A percentile compares a stretch with the other conserved stretches of the same genome.
phyloP scores from a whole-genome alignment of 2,888 invertebrate species.

The Epinotia brunnichana region DNA sequence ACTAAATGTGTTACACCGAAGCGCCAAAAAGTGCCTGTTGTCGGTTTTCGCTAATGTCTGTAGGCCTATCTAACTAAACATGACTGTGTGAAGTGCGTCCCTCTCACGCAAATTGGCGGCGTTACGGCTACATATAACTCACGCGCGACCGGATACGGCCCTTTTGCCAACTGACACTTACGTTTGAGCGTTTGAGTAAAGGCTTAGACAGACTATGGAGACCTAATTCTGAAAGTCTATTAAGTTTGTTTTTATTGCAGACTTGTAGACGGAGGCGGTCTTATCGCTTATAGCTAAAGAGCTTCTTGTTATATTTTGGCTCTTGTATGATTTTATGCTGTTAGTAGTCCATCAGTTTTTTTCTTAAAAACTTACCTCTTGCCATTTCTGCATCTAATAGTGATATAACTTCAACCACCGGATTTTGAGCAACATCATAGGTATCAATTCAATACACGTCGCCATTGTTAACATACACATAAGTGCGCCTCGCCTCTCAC shows the following conservation, averaged over 20 bases:
- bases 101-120: conserved; percentile 76
- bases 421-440: not conserved
- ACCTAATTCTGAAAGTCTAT: not conserved
- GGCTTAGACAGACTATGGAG: not conserved
- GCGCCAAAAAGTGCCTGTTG: not conserved
- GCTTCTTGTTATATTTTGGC: too few relatives aligned
- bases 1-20: too few relatives aligned
- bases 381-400: not conserved
- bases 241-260: not conserved
- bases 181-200: conserved; percentile 56
- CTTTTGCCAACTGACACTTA: conserved; percentile 76
- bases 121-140: conserved; percentile 65
- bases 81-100: conserved; percentile 66
- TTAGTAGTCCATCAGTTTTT: too few relatives aligned
- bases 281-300: too few relatives aligned
- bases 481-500: not conserved
- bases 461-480: not conserved
- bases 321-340: too few relatives aligned
- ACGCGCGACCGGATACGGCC: conserved; percentile 55
- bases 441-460: not conserved
- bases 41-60: not conserved
- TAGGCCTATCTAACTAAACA: conserved; percentile 35
- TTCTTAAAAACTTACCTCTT: too few relatives aligned
- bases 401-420: not conserved
- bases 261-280: too few relatives aligned